Base-by-base conservation (phyloP, 2,113 vertebrate species). In the Onychostoma macrolepis region DNA sequence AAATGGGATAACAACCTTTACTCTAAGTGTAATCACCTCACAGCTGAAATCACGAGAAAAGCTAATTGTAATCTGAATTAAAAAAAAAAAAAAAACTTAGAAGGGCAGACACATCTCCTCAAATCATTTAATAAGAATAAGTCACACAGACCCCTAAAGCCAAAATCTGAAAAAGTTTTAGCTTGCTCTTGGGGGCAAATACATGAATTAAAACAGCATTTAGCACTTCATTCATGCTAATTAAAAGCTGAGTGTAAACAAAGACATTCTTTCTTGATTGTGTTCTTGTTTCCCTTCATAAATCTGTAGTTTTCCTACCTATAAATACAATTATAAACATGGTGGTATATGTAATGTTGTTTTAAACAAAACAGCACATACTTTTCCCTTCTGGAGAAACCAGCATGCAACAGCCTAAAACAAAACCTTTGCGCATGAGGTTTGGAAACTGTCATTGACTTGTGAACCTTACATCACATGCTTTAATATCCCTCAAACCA, bases 41-140 rank as follows among this genome's bases (percentile, higher is more conserved):
- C 24, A 45, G 38, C 24, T 45, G 12, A 75, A 21, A 72, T 38
- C 69, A 72, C 19, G 36, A 36, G 67, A 71, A 1, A 36, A 10
- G 30, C 3, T 72, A 36, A 38, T 30, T 74, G 28, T 41, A 24
- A 33, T 6, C 43, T 67, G 12, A 48, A 61, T 77, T 36, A 24
- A 63, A 71, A 75, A 7, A 6, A 56, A 50, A 50, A 19, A 4
- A 6, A 82, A 13, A 24, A 19, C 38, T 41, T 43, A 26, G 19
- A 38, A 76, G 26, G 77, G 36, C 36, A 19, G 30, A 75, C 13
- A 24, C 15, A 74, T 56, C 7, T 75, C 50, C 6, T 76, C 53
- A 83, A 75, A 78, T 69, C 71, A 28, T 89, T 87, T 89, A 85
- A 87, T 89, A 69, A 89, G 43, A 41, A n/a, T 17, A 45, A 21